A percentile compares a stretch with the other conserved stretches of the same genome.
These are phyloP conservation scores for Chymomyza caudatula DNA, from an alignment of 2,888 invertebrate genomes.

Conservation along the genomic window DNA sequence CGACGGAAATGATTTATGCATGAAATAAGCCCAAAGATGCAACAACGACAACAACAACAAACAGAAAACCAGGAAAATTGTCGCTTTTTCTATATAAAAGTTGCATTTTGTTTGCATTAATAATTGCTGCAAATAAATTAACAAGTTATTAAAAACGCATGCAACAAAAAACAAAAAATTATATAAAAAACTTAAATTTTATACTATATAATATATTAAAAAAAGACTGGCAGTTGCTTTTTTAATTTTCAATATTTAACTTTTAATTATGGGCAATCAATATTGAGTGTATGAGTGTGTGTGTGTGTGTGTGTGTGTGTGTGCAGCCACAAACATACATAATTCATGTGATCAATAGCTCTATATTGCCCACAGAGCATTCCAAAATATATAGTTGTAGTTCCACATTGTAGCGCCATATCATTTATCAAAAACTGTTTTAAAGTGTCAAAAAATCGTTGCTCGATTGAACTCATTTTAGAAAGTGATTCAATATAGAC, in stretches of 20 bases:
- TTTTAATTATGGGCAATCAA: constrained; percentile 70
- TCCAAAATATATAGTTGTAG: constrained; percentile 1
- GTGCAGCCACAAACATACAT: neutral
- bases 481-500: constrained; percentile 51
- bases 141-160: constrained; percentile 55
- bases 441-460: neutral
- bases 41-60: constrained; percentile 20
- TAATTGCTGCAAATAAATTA: constrained; percentile 69
- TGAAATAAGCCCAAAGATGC: constrained; percentile 58
- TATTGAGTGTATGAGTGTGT: constrained; percentile 34
- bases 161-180: neutral
- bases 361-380: neutral
- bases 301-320: neutral
- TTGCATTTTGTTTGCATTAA: constrained; percentile 59
- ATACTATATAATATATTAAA: neutral
- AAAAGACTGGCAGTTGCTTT: constrained; percentile 35
- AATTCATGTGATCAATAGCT: neutral
- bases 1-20: constrained; percentile 67
- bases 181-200: neutral
- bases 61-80: neutral
- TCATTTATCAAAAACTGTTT: constrained; percentile 42
- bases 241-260: constrained; percentile 68
- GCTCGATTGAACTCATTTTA: constrained; percentile 61
- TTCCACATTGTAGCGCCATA: constrained; percentile 11
- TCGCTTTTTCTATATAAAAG: constrained; percentile 30